Evolutionary conservation across 92 coral and sea anemone species (phyloP).

Genomic region (Scolanthus callimorphus): DNA sequence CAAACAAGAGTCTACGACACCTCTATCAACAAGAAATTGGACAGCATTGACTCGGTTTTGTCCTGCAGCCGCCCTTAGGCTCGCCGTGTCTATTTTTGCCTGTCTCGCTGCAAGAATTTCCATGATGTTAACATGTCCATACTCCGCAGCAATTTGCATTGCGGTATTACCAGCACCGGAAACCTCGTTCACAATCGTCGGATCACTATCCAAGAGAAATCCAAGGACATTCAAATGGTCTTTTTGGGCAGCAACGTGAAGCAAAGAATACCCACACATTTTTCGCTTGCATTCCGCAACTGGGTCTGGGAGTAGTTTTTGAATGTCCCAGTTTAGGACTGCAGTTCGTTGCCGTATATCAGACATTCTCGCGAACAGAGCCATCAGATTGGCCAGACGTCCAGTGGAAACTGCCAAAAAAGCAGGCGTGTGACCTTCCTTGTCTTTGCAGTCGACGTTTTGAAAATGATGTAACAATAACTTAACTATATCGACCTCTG

Average conservation of each 20-base stretch:
- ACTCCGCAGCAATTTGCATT: conserved; percentile 57
- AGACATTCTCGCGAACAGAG: conserved; percentile 36
- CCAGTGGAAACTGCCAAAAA: conserved; percentile 55
- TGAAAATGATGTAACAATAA: conserved; percentile 36
- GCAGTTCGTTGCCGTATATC: conserved; percentile 18
- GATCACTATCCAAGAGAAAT: conserved; percentile 22
- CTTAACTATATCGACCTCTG: conserved; percentile 9
- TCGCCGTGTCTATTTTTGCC: conserved; percentile 21
- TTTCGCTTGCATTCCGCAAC: conserved; percentile 29
- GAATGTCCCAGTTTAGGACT: conserved; percentile 4
- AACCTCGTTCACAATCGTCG: too few relatives aligned
- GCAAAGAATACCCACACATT: conserved; percentile 47
- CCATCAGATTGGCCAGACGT: conserved; percentile 26
- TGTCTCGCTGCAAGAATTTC: conserved; percentile 28
- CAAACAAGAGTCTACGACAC: conserved; percentile 52
- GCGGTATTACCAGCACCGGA: conserved; percentile 41
- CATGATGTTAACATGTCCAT: conserved; percentile 45
- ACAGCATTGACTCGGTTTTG: conserved; percentile 42
- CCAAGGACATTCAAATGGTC: conserved; percentile 47
- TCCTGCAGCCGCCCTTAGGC: conserved; percentile 68
- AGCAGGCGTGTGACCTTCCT: conserved; percentile 54
- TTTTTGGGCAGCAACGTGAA: conserved; percentile 62
- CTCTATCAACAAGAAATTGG: conserved; percentile 37
- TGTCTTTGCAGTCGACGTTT: conserved; percentile 43
- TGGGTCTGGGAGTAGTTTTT: conserved; percentile 11